Percentiles rank a stretch among this genome's conserved stretches.
Conservation (phyloP, 2,797 vertebrate species). For the Enteromius radiatus region DNA sequence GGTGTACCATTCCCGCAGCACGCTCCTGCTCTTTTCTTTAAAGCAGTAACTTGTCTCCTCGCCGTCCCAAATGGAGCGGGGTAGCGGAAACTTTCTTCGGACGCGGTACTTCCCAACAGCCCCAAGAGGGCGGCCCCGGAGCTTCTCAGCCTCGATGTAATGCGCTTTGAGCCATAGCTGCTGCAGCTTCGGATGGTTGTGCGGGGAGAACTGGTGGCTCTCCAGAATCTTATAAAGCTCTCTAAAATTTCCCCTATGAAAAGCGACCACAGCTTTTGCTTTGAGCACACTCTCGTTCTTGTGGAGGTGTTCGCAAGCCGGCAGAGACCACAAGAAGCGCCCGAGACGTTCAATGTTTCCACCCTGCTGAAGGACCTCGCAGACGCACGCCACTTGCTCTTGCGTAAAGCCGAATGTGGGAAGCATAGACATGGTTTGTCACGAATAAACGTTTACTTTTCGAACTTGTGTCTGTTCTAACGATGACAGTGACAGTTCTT, state of each 20-base stretch:
- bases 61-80: constrained; percentile 94
- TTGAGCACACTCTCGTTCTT: constrained; percentile 97
- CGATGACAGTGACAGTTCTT: constrained; percentile 60
- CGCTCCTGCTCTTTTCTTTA: constrained; percentile 94
- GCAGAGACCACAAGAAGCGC: constrained; percentile 96
- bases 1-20: constrained; percentile 93
- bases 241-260: constrained; percentile 92
- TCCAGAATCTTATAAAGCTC: constrained; percentile 95
- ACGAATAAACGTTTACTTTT: constrained; percentile 65
- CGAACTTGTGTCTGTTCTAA: constrained; percentile 68
- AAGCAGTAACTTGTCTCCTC: constrained; percentile 98
- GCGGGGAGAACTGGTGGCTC: constrained; percentile 93
- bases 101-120: constrained; percentile 95
- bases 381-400: constrained; percentile 97
- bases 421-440: constrained; percentile 94
- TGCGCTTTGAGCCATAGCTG: constrained; percentile 96
- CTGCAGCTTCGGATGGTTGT: constrained; percentile 94
- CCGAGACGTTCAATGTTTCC: constrained; percentile 96
- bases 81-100: constrained; percentile 92
- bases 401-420: constrained; percentile 98
- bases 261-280: constrained; percentile 94
- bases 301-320: constrained; percentile 96
- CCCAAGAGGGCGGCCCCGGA: constrained; percentile 90
- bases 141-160: constrained; percentile 94
- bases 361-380: constrained; percentile 95